A percentile compares a stretch with the other conserved stretches of the same genome.
Conservation (phyloP, 2,113 vertebrate species). For the Chloropsis cyanopogon region DNA sequence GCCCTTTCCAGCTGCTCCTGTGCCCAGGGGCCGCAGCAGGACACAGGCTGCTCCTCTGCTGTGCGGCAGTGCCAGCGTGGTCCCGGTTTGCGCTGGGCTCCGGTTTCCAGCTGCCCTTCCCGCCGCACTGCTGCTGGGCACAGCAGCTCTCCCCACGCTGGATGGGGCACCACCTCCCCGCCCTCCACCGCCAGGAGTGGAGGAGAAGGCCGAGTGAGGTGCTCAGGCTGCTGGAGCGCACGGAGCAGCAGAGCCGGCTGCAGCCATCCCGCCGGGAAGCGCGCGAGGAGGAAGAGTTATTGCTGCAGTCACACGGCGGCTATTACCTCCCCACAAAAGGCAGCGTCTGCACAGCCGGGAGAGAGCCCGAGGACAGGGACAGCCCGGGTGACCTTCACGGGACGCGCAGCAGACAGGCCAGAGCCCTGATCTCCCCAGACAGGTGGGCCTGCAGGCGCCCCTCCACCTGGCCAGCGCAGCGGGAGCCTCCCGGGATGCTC, state of each 20-base stretch:
- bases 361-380: slow-evolving; percentile 4
- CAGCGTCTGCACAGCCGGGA: background rate
- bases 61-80: fast-evolving
- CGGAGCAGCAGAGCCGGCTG: background rate
- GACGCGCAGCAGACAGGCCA: background rate
- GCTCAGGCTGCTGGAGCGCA: background rate
- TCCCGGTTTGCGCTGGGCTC: background rate
- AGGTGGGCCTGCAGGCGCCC: background rate
- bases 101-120: background rate
- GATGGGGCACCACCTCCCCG: background rate
- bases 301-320: slow-evolving; percentile 20
- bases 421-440: slow-evolving; percentile 13
- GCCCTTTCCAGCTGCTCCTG: background rate
- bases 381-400: slow-evolving; percentile 34
- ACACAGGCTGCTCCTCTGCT: background rate
- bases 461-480: background rate
- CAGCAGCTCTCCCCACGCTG: background rate
- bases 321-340: slow-evolving; percentile 33
- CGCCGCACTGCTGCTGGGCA: background rate
- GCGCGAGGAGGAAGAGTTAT: background rate
- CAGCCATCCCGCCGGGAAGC: background rate
- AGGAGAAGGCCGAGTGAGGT: background rate
- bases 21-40: background rate
- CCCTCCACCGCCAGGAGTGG: background rate
- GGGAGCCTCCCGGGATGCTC: background rate